Evolutionary conservation across 2,113 vertebrate genomes (phyloP).

Genomic region (Fregetta grallaria): DNA sequence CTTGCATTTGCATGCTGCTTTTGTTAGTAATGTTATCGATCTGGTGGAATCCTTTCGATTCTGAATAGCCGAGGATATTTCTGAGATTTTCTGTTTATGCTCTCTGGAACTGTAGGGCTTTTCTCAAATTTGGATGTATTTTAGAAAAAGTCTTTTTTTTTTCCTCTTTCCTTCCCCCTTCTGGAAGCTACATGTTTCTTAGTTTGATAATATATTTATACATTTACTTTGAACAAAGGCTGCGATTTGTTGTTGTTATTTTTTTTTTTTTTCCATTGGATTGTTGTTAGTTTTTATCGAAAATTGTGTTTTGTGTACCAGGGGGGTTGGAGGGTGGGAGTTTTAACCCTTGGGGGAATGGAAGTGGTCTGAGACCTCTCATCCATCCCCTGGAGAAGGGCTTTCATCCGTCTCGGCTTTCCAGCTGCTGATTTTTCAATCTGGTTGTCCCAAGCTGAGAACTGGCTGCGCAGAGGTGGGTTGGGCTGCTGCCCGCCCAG

Average conservation of each 20-base stretch:
- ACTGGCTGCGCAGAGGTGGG: fast-evolving
- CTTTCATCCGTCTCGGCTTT: slow-evolving; percentile 6
- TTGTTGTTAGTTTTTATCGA: not conserved
- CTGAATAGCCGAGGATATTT: not conserved
- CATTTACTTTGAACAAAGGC: not conserved
- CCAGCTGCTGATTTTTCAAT: slow-evolving; percentile 55
- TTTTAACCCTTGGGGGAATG: not conserved
- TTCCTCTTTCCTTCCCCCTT: not conserved
- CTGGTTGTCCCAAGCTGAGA: not conserved
- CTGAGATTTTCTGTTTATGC: not conserved
- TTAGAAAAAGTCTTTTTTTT: not conserved
- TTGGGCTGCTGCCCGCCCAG: slow-evolving; percentile 7
- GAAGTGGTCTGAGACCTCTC: not conserved
- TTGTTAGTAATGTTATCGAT: slow-evolving; percentile 28
- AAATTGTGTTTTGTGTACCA: not conserved
- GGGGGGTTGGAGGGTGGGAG: not conserved
- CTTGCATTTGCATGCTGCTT: slow-evolving; percentile 37
- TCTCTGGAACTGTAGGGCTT: not conserved
- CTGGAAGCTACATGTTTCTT: not conserved
- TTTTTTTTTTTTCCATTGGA: not conserved
- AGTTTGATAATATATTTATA: not conserved
- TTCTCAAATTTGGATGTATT: not conserved
- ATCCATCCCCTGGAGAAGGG: not conserved
- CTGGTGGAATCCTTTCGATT: slow-evolving; percentile 1
- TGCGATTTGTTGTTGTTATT: not conserved